Evolutionary conservation across 2,797 vertebrate genomes (phyloP).

Genomic region (Nannoperca obscura): DNA sequence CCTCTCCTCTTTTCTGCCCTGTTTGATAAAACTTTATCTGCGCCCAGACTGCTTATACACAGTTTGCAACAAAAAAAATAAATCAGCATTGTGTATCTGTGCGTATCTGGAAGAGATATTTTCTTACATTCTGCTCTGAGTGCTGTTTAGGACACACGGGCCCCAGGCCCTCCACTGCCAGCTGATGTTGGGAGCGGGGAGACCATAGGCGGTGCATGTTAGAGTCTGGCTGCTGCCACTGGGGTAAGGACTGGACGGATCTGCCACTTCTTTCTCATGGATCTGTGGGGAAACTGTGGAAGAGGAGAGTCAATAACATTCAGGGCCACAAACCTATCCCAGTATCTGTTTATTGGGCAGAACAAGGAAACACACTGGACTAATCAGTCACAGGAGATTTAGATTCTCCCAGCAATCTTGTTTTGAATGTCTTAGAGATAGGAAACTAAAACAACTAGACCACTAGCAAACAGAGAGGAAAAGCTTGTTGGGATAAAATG

Average conservation of each 20-base stretch:
- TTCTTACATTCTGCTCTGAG: conserved; percentile 89
- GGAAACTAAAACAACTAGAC: neutral
- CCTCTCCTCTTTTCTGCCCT: conserved; percentile 13
- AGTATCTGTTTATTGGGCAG: neutral
- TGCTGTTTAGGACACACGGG: conserved; percentile 91
- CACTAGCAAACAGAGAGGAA: conserved; percentile 1
- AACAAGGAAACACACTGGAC: conserved; percentile 16
- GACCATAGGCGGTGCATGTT: conserved; percentile 93
- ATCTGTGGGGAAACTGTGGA: conserved; percentile 92
- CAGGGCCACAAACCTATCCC: neutral
- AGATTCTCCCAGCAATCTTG: neutral
- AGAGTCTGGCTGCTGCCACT: conserved; percentile 93
- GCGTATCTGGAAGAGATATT: conserved; percentile 11
- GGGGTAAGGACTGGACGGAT: conserved; percentile 91
- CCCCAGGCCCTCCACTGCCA: conserved; percentile 98
- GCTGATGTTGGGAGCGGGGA: conserved; percentile 88
- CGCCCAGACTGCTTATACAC: conserved; percentile 18
- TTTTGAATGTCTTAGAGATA: neutral
- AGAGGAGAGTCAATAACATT: conserved; percentile 25
- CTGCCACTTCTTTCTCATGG: conserved; percentile 95
- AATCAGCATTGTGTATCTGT: neutral
- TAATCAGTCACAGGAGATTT: neutral
- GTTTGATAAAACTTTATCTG: conserved; percentile 27
- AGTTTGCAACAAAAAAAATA: conserved; percentile 3
- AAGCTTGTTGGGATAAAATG: neutral